Conservation (phyloP, 2,888 invertebrate genomes). For the Danaus chrysippus region DNA sequence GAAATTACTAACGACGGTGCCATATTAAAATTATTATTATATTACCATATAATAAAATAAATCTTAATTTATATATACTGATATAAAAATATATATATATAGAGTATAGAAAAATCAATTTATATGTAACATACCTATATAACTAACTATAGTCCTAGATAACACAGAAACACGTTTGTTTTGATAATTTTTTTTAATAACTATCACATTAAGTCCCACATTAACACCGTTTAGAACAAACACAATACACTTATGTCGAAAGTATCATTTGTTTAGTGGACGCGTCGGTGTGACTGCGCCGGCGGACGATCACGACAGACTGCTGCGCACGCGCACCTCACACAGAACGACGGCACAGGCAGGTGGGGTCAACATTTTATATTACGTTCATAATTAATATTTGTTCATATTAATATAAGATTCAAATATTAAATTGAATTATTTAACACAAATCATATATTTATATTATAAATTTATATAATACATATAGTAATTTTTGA, state of each 20-base stretch:
- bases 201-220: not conserved
- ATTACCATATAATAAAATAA: no score
- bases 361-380: slow-evolving; percentile 52
- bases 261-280: slow-evolving; percentile 41
- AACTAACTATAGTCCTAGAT: no score
- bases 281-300: slow-evolving; percentile 51
- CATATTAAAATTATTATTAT: not conserved
- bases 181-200: not conserved
- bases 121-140: no score
- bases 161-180: no score
- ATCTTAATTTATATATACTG: no score
- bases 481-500: no score
- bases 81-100: no score
- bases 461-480: no score
- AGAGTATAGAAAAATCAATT: no score
- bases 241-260: slow-evolving; percentile 11
- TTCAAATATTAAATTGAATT: not conserved
- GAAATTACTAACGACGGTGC: slow-evolving; percentile 2
- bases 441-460: no score
- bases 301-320: slow-evolving; percentile 66
- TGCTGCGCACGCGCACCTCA: slow-evolving; percentile 68
- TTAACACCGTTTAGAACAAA: slow-evolving; percentile 14
- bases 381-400: not conserved
- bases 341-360: slow-evolving; percentile 49
- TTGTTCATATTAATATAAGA: not conserved